phyloP scores from a whole-genome alignment of 2,888 invertebrate species.

The Ectropis crepuscularia region DNA sequence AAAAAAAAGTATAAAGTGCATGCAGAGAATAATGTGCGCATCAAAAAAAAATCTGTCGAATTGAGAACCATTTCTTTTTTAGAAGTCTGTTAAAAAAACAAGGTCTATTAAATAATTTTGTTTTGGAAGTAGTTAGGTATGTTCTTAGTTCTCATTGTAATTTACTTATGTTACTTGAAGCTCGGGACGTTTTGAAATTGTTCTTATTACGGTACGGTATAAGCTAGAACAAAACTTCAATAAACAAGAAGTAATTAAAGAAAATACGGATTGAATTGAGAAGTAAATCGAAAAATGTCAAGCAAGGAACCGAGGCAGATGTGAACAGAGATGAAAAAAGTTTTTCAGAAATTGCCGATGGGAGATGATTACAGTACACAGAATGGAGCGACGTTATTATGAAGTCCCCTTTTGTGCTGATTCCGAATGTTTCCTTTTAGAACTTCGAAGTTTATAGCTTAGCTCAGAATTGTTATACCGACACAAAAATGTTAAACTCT shows the following conservation, averaged over 20 bases:
- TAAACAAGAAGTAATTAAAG: constrained; percentile 23
- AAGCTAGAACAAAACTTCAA: not conserved
- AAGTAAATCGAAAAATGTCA: constrained; percentile 66
- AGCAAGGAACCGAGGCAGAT: constrained; percentile 73
- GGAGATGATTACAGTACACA: constrained; percentile 80
- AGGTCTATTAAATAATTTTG: too few species aligned
- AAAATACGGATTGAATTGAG: constrained; percentile 47
- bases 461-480: constrained; percentile 60
- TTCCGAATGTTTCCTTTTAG: constrained; percentile 74
- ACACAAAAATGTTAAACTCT: constrained; percentile 69
- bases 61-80: too few species aligned
- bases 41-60: too few species aligned
- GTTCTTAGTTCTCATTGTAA: too few species aligned
- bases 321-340: constrained; percentile 83
- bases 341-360: constrained; percentile 78
- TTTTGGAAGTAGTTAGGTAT: too few species aligned
- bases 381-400: constrained; percentile 80
- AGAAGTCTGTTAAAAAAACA: too few species aligned
- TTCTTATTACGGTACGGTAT: too few species aligned
- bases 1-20: too few species aligned
- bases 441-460: constrained; percentile 68
- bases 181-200: too few species aligned
- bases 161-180: too few species aligned
- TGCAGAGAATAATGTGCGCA: too few species aligned
- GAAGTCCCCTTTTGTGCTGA: constrained; percentile 76